A percentile compares a stretch with the other conserved stretches of the same genome.
phyloP scores from a whole-genome alignment of 2,888 invertebrate species.

The Minunthozetes semirufus region DNA sequence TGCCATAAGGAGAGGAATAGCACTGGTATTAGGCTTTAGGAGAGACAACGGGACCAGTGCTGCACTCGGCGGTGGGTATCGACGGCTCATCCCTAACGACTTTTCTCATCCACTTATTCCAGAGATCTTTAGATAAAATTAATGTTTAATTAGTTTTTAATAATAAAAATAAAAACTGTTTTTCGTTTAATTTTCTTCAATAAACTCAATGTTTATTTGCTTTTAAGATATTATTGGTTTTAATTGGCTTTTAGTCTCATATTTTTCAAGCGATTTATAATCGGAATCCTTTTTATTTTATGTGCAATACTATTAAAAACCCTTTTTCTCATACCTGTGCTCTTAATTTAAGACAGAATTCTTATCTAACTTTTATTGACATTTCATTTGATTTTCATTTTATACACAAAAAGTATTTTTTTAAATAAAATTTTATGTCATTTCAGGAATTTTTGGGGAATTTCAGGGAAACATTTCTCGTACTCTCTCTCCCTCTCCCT shows the following conservation, averaged over 20 bases:
- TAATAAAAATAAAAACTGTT: background rate
- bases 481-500: no score
- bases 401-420: background rate
- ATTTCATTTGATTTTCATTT: background rate
- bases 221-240: background rate
- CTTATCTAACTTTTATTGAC: background rate
- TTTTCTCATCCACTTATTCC: background rate
- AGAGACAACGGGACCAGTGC: background rate
- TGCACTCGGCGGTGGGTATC: background rate
- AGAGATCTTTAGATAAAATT: background rate
- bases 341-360: background rate
- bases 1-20: background rate
- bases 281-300: background rate
- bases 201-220: background rate
- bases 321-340: background rate
- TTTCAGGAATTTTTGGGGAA: background rate
- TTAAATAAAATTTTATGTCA: background rate
- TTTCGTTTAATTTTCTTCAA: background rate
- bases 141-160: conserved; percentile 9
- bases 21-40: background rate
- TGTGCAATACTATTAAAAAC: background rate
- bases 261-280: no score
- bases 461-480: background rate
- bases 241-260: background rate
- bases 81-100: background rate